These are phyloP conservation scores for Spongia lamella DNA, from an alignment of 37 sponge, comb jelly and placozoan genomes.

Conservation along the genomic window DNA sequence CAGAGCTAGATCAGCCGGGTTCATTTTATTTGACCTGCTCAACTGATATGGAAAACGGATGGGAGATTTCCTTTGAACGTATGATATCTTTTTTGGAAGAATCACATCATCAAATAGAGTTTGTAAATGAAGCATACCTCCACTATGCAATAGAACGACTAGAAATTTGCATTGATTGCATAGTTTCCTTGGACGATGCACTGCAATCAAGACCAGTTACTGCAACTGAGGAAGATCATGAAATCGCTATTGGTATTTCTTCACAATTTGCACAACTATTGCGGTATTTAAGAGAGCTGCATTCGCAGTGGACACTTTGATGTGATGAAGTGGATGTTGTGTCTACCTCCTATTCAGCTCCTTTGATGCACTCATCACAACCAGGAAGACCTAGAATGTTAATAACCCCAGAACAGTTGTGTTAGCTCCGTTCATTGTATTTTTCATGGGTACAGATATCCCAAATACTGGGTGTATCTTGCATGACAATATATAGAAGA, in stretches of 20 bases:
- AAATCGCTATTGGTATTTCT: neutral
- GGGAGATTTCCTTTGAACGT: conserved; percentile 27
- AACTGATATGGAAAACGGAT: no score
- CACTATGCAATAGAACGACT: conserved; percentile 32
- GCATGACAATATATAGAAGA: no score
- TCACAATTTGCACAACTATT: conserved; percentile 15
- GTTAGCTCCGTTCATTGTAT: no score
- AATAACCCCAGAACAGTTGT: conserved; percentile 17
- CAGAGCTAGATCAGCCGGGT: no score
- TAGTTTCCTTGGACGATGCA: neutral
- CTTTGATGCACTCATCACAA: neutral
- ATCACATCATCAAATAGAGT: conserved; percentile 9
- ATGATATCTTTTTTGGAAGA: conserved; percentile 16
- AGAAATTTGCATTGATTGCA: conserved; percentile 14
- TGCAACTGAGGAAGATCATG: neutral
- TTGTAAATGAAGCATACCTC: conserved; percentile 15
- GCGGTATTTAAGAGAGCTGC: neutral
- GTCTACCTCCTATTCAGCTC: conserved; percentile 12
- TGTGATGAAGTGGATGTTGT: neutral
- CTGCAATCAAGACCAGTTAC: neutral
- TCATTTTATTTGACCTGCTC: no score
- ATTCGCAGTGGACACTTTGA: conserved; percentile 17
- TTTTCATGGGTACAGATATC: no score
- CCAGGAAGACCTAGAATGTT: conserved; percentile 23
- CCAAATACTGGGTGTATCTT: no score